A percentile compares a stretch with the other conserved stretches of the same genome.
Conservation (phyloP, 1,140 invertebrate species). For the Anastatus disparis region DNA sequence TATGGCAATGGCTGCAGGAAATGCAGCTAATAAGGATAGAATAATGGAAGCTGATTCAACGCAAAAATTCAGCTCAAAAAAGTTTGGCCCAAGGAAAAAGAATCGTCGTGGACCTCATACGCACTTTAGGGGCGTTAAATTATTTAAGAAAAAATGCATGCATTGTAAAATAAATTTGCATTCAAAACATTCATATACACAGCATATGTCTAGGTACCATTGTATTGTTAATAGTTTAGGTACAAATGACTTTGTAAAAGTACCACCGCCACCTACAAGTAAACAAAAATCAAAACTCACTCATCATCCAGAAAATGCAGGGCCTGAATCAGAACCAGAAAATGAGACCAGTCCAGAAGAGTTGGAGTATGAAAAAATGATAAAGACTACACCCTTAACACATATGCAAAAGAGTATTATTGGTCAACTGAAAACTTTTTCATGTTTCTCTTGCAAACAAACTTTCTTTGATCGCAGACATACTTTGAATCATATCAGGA, state of each 20-base stretch:
- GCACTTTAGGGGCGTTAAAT: constrained; percentile 54
- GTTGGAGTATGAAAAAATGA: constrained; percentile 29
- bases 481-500: constrained; percentile 61
- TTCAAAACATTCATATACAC: constrained; percentile 55
- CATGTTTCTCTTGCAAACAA: constrained; percentile 59
- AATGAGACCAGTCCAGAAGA: constrained; percentile 24
- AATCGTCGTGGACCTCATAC: constrained; percentile 52
- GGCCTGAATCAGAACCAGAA: not conserved
- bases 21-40: constrained; percentile 45
- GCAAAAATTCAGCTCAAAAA: constrained; percentile 46
- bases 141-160: constrained; percentile 57
- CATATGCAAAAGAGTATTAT: constrained; percentile 62
- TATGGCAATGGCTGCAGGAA: constrained; percentile 46
- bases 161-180: constrained; percentile 60
- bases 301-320: constrained; percentile 7
- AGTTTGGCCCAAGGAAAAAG: constrained; percentile 47
- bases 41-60: constrained; percentile 61
- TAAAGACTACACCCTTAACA: constrained; percentile 51
- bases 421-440: constrained; percentile 63
- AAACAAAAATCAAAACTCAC: constrained; percentile 25
- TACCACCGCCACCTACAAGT: not conserved
- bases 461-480: constrained; percentile 56
- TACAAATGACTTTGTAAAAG: not conserved
- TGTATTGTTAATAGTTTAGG: constrained; percentile 30
- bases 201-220: constrained; percentile 61